phyloP scores from a whole-genome alignment of 2,113 vertebrate genomes.

The Gallinago media region DNA sequence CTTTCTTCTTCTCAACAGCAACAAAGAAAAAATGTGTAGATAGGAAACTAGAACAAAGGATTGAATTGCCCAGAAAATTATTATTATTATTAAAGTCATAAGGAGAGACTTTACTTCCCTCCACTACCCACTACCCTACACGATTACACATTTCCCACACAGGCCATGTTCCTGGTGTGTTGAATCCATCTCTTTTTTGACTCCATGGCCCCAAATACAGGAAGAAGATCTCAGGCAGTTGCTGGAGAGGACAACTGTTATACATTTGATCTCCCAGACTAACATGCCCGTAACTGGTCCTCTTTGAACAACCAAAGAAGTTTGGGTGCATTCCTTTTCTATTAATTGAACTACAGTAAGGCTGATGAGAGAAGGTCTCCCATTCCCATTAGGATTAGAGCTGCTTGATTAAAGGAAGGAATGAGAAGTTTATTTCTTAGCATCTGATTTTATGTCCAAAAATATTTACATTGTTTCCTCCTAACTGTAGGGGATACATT shows the following conservation, averaged over 20 bases:
- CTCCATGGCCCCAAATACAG: not conserved
- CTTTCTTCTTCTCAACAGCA: not conserved
- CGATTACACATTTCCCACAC: accelerated
- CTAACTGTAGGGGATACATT: not conserved
- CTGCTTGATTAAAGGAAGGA: not conserved
- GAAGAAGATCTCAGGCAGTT: accelerated
- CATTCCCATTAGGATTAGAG: not conserved
- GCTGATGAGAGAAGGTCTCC: not conserved
- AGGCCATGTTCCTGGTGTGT: not conserved
- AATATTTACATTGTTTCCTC: not conserved
- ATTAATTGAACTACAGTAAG: not conserved
- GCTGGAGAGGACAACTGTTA: not conserved
- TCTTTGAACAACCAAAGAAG: not conserved
- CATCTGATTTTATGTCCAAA: not conserved
- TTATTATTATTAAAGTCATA: not conserved
- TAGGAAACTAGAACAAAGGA: not conserved
- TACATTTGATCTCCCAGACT: not conserved
- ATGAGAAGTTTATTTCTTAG: not conserved
- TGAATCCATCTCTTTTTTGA: not conserved
- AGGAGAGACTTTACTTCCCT: not conserved
- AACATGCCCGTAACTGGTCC: not conserved
- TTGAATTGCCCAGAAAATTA: not conserved
- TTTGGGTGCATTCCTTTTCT: not conserved
- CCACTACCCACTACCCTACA: not conserved
- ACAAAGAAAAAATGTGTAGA: not conserved